Evolutionary conservation across 2,797 vertebrate species (phyloP), one percentile per base, ranked within the genome.

Genomic region (Ctenochaetus hawaiiensis): DNA sequence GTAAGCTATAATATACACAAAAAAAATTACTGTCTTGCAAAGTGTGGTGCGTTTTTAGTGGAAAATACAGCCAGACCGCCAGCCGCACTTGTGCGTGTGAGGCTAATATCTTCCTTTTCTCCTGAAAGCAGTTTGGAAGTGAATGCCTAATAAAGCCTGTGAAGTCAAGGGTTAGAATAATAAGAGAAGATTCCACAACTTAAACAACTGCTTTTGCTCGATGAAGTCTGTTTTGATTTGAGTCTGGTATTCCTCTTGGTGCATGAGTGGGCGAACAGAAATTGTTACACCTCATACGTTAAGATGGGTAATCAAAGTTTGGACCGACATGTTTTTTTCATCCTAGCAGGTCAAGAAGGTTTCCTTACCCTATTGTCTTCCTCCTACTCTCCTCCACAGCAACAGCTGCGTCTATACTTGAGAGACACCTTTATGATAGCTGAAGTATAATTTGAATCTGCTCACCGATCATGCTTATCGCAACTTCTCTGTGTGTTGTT

Each of bases 291-390:
- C 37, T 74, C 71, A 37, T 82, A 60, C 77, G 49, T 89, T 75
- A 77, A 61, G 73, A 74, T 65, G 66, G 82, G 18, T 80, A 86
- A 89, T 88, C 71, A 85, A 87, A 91, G 75, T 84, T 79, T 71
- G 58, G 69, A 57, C 64, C 30, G 34, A 11, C 58, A 67, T 1
- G 8, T 47, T 34, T 69, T 20, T 77, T 84, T 72, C 30, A 34
- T 66, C 64, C 47, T 61, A 20, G 63, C 51, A 69, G 83, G 77
- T 91, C 76, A 83, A 18, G 34, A 80, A 43, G 72, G 75, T 70
- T 75, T 18, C 66, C 61, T 66, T 62, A 51, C 52, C 61, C 34
- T 47, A 62, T 69, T 72, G 59, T 78, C 47, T 70, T 77, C 81
- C 82, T 59, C 76, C 78, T 68, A 86, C 72, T 81, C 73, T 77